Base-by-base conservation (phyloP, 2,797 vertebrate species). In the Poecilia gillii region DNA sequence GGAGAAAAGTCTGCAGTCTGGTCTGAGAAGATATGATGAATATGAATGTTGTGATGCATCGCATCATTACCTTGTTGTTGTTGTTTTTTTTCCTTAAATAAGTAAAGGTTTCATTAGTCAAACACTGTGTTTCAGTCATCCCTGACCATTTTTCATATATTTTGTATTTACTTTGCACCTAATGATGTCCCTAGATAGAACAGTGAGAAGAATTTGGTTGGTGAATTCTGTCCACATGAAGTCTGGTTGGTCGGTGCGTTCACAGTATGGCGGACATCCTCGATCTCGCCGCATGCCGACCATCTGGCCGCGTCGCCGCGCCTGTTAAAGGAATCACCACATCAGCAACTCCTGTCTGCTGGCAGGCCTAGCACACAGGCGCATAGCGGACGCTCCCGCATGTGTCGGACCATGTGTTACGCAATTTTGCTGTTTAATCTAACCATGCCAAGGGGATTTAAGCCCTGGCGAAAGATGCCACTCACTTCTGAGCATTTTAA, bases 241-340 rank as follows among this genome's bases (percentile, higher is more conserved):
- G 87, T 86, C 86, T 88, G 82, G 83, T 86, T 91, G 80, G 90
- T 92, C 68, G 84, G 88, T 90, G 87, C 87, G 89, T 87, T 84
- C 73, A 78, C 86, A 86, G 79, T 53, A 47, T 79, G 85, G 78
- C 68, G 84, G 85, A 89, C 87, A 89, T 88, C 88, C 89, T 89
- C 85, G 86, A 87, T 84, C 80, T 84, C 78, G 72, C 86, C 83
- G 90, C 91, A 93, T 95, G 91, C 72, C 46, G 90, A 91, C 90
- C 94, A 95, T 94, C 94, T 95, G 93, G 89, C 90, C 57, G 51
- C 90, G 89, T 72, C 81, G 87, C 78, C 91, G 76, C 74, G 41
- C 41, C 41, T 41, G 41, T 41, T 8, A 41, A 41, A 25, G 49
- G 8, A 53, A 9, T 53, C 49, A 51, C 49, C 2, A 91, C 85